Conservation (phyloP, 2,797 vertebrate species). For the Typhlichthys eigenmanni region DNA sequence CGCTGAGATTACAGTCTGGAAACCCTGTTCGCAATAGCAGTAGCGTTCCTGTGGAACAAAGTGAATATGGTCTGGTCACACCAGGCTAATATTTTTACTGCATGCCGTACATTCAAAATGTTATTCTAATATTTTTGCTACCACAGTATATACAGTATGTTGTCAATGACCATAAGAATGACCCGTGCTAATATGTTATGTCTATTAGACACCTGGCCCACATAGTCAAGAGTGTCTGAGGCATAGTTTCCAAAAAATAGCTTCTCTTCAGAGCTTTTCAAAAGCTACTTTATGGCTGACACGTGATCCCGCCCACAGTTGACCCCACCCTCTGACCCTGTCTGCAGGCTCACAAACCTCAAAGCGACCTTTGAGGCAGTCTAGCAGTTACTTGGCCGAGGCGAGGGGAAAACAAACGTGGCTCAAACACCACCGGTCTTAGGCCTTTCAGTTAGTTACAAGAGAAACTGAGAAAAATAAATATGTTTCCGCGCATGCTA, state of each 20-base stretch:
- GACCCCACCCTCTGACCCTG: constrained; percentile 38
- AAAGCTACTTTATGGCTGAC: constrained; percentile 41
- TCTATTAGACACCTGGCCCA: constrained; percentile 35
- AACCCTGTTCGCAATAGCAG: too few species aligned
- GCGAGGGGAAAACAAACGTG: constrained; percentile 40
- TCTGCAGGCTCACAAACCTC: constrained; percentile 56
- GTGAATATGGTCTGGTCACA: too few species aligned
- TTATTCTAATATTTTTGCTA: constrained; percentile 10
- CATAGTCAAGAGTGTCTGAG: constrained; percentile 29
- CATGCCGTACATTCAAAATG: too few species aligned
- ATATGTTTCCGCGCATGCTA: constrained; percentile 1
- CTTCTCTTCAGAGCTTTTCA: constrained; percentile 41
- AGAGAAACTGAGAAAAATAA: constrained; percentile 38
- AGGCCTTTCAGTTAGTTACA: constrained; percentile 14
- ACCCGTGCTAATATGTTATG: constrained; percentile 14
- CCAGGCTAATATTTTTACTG: too few species aligned
- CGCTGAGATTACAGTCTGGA: too few species aligned
- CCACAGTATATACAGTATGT: constrained; percentile 18
- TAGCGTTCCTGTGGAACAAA: too few species aligned
- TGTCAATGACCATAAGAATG: constrained; percentile 31
- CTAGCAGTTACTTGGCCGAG: constrained; percentile 56
- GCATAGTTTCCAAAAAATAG: constrained; percentile 47
- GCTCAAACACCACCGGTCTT: constrained; percentile 24
- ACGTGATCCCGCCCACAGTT: constrained; percentile 34
- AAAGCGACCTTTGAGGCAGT: constrained; percentile 33